These are phyloP conservation scores for Spongia lamella DNA, from an alignment of 37 sponge, comb jelly and placozoan genomes.

Conservation along the genomic window DNA sequence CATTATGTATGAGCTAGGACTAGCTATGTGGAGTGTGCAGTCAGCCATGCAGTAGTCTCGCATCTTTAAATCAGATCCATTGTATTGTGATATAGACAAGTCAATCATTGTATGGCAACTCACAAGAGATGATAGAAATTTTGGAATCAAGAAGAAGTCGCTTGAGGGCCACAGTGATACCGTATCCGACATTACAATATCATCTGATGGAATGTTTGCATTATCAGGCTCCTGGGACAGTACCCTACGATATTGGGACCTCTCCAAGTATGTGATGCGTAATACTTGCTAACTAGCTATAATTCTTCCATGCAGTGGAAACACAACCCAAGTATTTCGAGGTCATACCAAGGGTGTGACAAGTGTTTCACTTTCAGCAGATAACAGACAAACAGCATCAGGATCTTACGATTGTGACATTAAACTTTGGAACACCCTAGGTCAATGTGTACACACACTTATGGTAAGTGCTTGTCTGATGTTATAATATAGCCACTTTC, in stretches of 20 bases:
- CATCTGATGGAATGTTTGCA: conserved; percentile 96
- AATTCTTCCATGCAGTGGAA: too few species aligned
- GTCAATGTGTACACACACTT: conserved; percentile 74
- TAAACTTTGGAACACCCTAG: conserved; percentile 99
- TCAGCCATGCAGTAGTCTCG: too few species aligned
- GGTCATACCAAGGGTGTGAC: conserved; percentile 97
- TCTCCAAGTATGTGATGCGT: conserved; percentile 52
- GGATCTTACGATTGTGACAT: conserved; percentile 93
- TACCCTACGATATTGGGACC: conserved; percentile 97
- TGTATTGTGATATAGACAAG: too few species aligned
- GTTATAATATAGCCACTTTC: background rate
- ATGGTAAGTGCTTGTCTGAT: conserved; percentile 47
- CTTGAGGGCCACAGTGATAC: conserved; percentile 95
- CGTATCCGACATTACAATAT: conserved; percentile 97
- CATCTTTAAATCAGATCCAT: too few species aligned
- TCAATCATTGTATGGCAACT: conserved; percentile 92
- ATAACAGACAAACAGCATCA: conserved; percentile 98
- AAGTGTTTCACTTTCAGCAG: conserved; percentile 99
- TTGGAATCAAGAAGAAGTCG: conserved; percentile 85
- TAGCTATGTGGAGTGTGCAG: too few species aligned
- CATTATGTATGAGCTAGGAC: too few species aligned
- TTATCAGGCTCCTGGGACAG: conserved; percentile 96
- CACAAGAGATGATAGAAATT: conserved; percentile 79
- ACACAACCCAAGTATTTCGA: conserved; percentile 89
- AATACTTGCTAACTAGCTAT: too few species aligned